Percentiles rank a stretch among this genome's conserved stretches.
Evolutionary conservation across 2,113 vertebrate genomes (phyloP).

Genomic region (Pyxicephalus adspersus): DNA sequence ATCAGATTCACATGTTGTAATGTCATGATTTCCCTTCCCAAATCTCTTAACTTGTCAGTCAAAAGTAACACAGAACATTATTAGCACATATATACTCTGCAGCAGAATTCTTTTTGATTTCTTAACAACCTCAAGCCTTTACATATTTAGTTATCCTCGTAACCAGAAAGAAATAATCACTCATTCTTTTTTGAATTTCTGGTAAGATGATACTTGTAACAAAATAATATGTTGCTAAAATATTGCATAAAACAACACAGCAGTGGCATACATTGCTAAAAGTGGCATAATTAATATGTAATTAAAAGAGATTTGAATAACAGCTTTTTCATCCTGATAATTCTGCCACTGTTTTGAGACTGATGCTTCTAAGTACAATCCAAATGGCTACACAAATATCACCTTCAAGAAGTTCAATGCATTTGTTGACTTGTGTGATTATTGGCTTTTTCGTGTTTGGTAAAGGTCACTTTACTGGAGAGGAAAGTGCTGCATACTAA

Average conservation of each 20-base stretch:
- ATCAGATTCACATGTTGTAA: too few relatives aligned
- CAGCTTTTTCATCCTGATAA: not conserved
- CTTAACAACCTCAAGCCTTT: too few relatives aligned
- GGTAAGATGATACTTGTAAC: not conserved
- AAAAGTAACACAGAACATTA: too few relatives aligned
- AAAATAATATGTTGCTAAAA: not conserved
- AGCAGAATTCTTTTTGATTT: too few relatives aligned
- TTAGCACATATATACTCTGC: too few relatives aligned
- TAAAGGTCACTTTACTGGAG: constrained; percentile 30
- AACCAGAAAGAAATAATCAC: too few relatives aligned
- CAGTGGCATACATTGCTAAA: not conserved
- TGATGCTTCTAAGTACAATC: not conserved
- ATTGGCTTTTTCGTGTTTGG: not conserved
- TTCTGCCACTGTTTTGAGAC: not conserved
- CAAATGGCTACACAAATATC: not conserved
- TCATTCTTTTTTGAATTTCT: too few relatives aligned
- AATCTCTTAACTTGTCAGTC: too few relatives aligned
- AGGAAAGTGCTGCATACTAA: constrained; percentile 6
- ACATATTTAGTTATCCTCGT: too few relatives aligned
- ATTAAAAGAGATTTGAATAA: not conserved
- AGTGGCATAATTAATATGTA: not conserved
- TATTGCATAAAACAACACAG: not conserved
- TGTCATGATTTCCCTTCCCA: too few relatives aligned
- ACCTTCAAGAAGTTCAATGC: constrained; percentile 29
- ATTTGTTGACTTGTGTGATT: constrained; percentile 19